Evolutionary conservation across 1,140 invertebrate species (phyloP).

Genomic region (Drosophila takahashii): DNA sequence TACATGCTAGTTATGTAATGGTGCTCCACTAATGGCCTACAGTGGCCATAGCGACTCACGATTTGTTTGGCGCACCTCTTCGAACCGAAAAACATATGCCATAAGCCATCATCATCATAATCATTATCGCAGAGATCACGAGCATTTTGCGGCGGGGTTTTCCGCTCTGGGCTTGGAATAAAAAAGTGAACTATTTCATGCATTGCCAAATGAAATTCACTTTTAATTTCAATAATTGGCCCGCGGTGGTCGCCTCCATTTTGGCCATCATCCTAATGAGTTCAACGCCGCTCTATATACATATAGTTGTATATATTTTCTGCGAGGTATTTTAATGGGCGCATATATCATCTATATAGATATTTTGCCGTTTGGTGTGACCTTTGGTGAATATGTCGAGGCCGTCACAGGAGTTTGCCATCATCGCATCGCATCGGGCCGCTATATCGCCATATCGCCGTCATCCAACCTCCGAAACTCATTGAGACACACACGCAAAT

Average conservation of each 20-base stretch:
- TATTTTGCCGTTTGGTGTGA: constrained; percentile 37
- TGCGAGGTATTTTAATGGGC: constrained; percentile 61
- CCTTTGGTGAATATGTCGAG: constrained; percentile 68
- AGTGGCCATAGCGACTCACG: constrained; percentile 53
- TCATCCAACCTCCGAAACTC: constrained; percentile 58
- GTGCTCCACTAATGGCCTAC: constrained; percentile 66
- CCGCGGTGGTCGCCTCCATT: constrained; percentile 39
- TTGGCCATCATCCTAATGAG: constrained; percentile 73
- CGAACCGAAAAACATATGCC: constrained; percentile 36
- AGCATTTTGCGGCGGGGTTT: constrained; percentile 35
- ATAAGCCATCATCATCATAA: constrained; percentile 63
- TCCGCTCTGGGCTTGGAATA: constrained; percentile 17
- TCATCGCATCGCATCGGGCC: constrained; percentile 35
- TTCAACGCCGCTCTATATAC: constrained; percentile 29
- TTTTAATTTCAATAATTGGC: constrained; percentile 80
- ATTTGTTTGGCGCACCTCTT: constrained; percentile 66
- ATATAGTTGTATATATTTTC: constrained; percentile 15
- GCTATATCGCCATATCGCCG: constrained; percentile 35
- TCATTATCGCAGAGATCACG: constrained; percentile 67
- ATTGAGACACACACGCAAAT: constrained; percentile 77
- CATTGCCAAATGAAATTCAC: constrained; percentile 68
- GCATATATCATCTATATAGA: constrained; percentile 35
- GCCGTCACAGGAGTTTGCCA: constrained; percentile 55
- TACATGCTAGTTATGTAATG: constrained; percentile 14
- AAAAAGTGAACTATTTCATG: constrained; percentile 69